Conservation (phyloP, 2,113 vertebrate genomes). For the Pao palembangensis region DNA sequence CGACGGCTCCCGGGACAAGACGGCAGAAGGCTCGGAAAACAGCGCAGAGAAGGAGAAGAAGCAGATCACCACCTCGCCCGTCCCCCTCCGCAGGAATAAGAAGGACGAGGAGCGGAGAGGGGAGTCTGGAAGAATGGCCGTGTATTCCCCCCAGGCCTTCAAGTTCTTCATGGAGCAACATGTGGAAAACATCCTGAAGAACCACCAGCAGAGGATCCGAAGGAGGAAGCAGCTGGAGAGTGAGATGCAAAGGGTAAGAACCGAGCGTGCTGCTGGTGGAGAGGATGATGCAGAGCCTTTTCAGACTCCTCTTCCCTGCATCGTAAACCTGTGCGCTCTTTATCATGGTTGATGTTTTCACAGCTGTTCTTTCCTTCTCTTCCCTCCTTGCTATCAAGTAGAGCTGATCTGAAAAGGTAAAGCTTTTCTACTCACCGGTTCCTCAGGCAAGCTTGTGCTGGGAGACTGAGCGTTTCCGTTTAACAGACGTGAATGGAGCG, state of each 20-base stretch:
- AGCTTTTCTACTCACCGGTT: slow-evolving; percentile 79
- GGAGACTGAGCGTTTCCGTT: background rate
- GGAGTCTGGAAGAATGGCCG: slow-evolving; percentile 84
- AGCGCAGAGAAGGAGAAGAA: slow-evolving; percentile 88
- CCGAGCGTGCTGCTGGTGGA: too few species aligned
- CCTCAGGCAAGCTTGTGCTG: slow-evolving; percentile 75
- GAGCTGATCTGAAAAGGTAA: slow-evolving; percentile 92
- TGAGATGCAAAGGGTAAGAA: slow-evolving; percentile 95
- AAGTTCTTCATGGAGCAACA: slow-evolving; percentile 99
- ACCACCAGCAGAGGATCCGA: slow-evolving; percentile 90
- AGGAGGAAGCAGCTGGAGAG: slow-evolving; percentile 95
- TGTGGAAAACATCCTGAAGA: slow-evolving; percentile 96
- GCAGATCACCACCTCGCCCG: slow-evolving; percentile 94
- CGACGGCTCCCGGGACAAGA: slow-evolving; percentile 65
- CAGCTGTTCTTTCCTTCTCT: slow-evolving; percentile 70
- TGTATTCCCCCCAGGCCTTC: slow-evolving; percentile 97
- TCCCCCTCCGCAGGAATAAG: slow-evolving; percentile 90
- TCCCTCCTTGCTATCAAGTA: slow-evolving; percentile 85
- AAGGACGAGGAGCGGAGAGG: slow-evolving; percentile 88
- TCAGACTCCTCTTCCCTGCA: background rate
- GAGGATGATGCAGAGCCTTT: background rate
- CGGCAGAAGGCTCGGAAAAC: slow-evolving; percentile 45
- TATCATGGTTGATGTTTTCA: slow-evolving; percentile 9
- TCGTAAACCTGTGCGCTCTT: background rate
- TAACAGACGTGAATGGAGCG: slow-evolving; percentile 30